Evolutionary conservation across 2,797 vertebrate genomes (phyloP), one percentile per base, ranked within the genome.

Genomic region (Euphonia xanthogaster): DNA sequence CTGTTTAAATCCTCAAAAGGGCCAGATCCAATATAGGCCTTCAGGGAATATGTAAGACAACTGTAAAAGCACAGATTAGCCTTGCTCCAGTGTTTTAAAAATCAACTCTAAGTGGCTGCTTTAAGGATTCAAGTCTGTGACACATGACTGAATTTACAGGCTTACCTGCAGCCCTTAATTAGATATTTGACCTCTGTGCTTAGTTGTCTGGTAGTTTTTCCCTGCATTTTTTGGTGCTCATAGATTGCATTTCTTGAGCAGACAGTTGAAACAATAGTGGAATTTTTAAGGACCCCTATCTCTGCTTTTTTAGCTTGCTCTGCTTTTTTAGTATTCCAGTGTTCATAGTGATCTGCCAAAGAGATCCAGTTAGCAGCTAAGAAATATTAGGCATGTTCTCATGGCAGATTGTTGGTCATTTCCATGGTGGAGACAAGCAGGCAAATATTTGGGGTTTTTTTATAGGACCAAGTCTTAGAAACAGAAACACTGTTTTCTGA

Each of bases 1-100:
- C 65, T 93, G 39, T 80, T 91, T 83, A 89, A 95, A 80, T 94
- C 78, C 57, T 86, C 33, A 47, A 66, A 88, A 90, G 33, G 35
- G 58, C 25, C 70, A 77, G 94, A 91, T 93, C 79, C 66, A 54
- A 42, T 62, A 44, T 24, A 80, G 75, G 25, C 61, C 72, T 81
- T 61, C 54, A 91, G 68, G 57, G 61, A 86, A 45, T 73, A 31
- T 21, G 9, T 70, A 80, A 85, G 44, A 66, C 60, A 76, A 60
- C 60, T 73, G 28, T 42, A 55, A 87, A 87, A 89, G 67, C 24
- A 61, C 78, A 50, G 51, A 79, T 94, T 60, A 87, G 55, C 44
- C 20, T 37, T 63, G 15, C 40, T 82, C 3, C 14, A 39, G 35
- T 62, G 55, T 93, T 84, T 37, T 45, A 63, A 85, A 94, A 95